phyloP scores from a whole-genome alignment of 2,113 vertebrate species.

The Ellobius talpinus region DNA sequence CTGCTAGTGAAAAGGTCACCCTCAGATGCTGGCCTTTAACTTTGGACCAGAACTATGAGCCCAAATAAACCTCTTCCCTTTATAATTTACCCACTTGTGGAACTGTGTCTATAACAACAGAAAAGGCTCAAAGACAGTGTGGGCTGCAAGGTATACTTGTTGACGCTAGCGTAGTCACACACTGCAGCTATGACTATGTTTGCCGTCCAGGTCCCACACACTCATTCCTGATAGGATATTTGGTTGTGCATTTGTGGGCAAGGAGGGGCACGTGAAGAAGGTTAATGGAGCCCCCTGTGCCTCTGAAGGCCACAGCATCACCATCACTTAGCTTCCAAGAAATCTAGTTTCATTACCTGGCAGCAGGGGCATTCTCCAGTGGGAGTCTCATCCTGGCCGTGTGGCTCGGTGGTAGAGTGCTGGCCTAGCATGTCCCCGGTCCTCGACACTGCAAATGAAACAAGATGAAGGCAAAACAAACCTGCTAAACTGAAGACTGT shows the following conservation, averaged over 20 bases:
- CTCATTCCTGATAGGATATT: background rate
- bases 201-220: background rate
- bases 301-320: background rate
- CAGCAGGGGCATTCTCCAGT: background rate
- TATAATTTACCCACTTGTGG: background rate
- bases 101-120: background rate
- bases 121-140: background rate
- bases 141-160: fast-evolving
- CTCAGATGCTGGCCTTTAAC: background rate
- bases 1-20: background rate
- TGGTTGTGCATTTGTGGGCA: background rate
- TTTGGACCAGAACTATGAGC: background rate
- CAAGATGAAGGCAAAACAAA: background rate
- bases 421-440: background rate
- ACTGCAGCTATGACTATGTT: no score
- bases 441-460: background rate
- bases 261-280: background rate
- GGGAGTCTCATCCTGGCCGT: background rate
- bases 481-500: background rate
- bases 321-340: background rate
- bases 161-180: background rate
- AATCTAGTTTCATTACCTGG: background rate
- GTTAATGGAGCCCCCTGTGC: background rate
- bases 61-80: background rate
- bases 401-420: background rate